phyloP scores from a whole-genome alignment of 2,888 invertebrate species.

The Athrips mouffetella region DNA sequence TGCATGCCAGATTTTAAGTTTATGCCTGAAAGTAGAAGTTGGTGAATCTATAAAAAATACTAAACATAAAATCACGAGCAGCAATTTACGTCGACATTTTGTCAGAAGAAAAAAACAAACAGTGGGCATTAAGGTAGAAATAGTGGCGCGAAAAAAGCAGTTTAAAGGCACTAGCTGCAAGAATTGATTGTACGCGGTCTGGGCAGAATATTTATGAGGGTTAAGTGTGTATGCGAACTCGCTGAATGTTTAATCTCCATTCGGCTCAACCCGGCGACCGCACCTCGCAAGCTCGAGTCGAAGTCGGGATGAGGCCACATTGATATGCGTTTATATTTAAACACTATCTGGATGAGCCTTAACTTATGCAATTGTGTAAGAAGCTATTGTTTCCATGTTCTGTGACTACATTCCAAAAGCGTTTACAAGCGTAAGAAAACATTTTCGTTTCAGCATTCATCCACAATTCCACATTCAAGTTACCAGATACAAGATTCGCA shows the following conservation, averaged over 20 bases:
- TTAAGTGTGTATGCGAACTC: constrained; percentile 75
- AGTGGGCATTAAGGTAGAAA: not conserved
- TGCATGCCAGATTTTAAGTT: no score
- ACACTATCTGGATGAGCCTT: not conserved
- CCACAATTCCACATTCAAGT: no score
- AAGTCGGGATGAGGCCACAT: not conserved
- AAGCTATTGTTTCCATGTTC: no score
- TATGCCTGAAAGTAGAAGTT: no score
- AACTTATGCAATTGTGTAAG: not conserved
- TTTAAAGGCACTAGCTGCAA: constrained; percentile 39
- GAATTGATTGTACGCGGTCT: constrained; percentile 74
- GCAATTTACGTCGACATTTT: not conserved
- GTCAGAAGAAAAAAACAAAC: not conserved
- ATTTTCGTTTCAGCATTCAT: no score
- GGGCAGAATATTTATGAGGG: constrained; percentile 74
- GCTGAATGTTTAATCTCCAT: constrained; percentile 76
- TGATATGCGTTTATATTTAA: not conserved
- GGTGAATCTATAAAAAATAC: no score
- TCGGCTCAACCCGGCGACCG: constrained; percentile 39
- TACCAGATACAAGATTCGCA: no score
- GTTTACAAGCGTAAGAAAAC: no score
- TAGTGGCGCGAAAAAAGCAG: not conserved
- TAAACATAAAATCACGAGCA: not conserved
- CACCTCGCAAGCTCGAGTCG: constrained; percentile 12
- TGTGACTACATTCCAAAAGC: no score